Percentiles rank a stretch among this genome's conserved stretches.
Evolutionary conservation across 2,888 invertebrate species (phyloP).

Genomic region (Cartodere bifasciata): DNA sequence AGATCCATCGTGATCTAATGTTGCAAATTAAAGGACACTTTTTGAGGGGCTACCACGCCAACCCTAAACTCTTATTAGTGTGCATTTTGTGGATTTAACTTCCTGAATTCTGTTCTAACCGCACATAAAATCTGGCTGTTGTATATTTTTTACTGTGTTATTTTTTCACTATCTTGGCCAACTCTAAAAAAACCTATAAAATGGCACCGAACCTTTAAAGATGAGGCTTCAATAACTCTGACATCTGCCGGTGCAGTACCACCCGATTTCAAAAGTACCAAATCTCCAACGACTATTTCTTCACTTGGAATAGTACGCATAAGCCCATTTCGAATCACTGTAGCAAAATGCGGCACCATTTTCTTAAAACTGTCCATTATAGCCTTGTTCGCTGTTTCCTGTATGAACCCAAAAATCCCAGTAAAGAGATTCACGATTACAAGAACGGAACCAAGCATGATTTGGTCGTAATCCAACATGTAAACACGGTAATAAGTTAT

Average conservation of each 20-base stretch:
- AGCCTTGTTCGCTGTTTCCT: constrained; percentile 52
- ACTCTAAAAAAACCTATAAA: neutral
- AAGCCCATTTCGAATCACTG: constrained; percentile 54
- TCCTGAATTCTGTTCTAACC: too few relatives aligned
- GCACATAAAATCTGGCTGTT: too few relatives aligned
- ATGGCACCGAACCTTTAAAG: constrained; percentile 52
- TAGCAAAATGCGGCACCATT: constrained; percentile 60
- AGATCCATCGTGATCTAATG: too few relatives aligned
- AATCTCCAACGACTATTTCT: constrained; percentile 66
- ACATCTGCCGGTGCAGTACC: constrained; percentile 81
- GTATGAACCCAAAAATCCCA: constrained; percentile 44
- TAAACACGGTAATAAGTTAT: constrained; percentile 24
- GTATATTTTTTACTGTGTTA: too few relatives aligned
- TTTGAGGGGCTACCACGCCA: too few relatives aligned
- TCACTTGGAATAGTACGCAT: constrained; percentile 45
- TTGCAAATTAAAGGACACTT: too few relatives aligned
- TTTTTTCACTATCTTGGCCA: too few relatives aligned
- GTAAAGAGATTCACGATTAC: constrained; percentile 27
- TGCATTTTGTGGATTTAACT: too few relatives aligned
- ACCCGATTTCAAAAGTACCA: constrained; percentile 69
- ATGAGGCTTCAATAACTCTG: constrained; percentile 50
- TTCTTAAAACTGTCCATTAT: constrained; percentile 81
- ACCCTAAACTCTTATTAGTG: too few relatives aligned
- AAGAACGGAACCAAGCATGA: constrained; percentile 15
- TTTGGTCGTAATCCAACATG: too few relatives aligned